Conservation (phyloP, 2,888 invertebrate genomes). For the Eupithecia centaureata region DNA sequence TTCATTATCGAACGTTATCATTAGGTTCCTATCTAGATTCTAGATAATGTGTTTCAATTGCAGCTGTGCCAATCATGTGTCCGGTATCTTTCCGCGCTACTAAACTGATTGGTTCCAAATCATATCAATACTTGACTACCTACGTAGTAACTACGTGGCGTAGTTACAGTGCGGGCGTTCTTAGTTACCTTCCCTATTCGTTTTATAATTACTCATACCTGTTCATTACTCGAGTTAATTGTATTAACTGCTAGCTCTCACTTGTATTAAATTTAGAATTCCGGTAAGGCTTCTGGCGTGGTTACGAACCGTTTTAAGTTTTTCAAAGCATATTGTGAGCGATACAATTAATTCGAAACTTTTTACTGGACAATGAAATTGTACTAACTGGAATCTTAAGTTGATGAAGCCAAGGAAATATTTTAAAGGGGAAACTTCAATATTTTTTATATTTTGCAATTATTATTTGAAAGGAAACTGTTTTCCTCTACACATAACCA, state of each 20-base stretch:
- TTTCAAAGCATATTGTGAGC: constrained; percentile 19
- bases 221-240: constrained; percentile 37
- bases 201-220: constrained; percentile 28
- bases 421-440: constrained; percentile 3
- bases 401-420: constrained; percentile 16
- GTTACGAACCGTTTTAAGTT: constrained; percentile 19
- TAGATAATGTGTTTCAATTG: constrained; percentile 51
- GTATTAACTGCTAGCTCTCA: constrained; percentile 38
- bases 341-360: constrained; percentile 27
- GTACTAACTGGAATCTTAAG: constrained; percentile 5
- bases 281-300: constrained; percentile 28
- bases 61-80: constrained; percentile 49
- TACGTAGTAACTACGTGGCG: constrained; percentile 30
- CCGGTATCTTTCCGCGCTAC: constrained; percentile 56
- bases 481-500: neutral
- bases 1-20: constrained; percentile 22
- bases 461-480: neutral
- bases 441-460: neutral
- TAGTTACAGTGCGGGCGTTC: constrained; percentile 17
- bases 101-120: constrained; percentile 61
- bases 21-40: constrained; percentile 20
- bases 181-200: neutral
- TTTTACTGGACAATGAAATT: constrained; percentile 35
- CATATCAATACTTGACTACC: constrained; percentile 45
- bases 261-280: constrained; percentile 34